Percentiles rank a stretch among this genome's conserved stretches.
These are phyloP conservation scores for Aurelia coerulea DNA, from an alignment of 30 jellyfish, hydroid and myxozoan species.

Conservation along the genomic window DNA sequence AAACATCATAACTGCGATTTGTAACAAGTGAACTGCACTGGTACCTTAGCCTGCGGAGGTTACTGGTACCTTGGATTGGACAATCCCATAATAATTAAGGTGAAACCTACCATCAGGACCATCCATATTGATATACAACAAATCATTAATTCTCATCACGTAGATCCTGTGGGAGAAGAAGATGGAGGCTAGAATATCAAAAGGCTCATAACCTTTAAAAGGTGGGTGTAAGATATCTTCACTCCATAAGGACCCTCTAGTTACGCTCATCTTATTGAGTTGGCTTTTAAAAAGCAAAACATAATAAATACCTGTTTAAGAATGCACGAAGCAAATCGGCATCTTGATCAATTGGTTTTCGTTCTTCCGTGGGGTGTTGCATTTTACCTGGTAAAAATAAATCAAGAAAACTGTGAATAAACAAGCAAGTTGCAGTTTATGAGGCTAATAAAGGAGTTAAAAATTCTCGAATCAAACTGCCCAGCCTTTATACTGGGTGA, in stretches of 20 bases:
- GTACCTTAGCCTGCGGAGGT: no score
- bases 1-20: no score
- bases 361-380: conserved; percentile 32
- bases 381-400: conserved; percentile 17
- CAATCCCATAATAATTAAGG: neutral
- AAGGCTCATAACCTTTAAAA: no score
- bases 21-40: no score
- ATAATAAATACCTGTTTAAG: conserved; percentile 36
- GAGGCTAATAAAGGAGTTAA: no score
- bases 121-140: conserved; percentile 37
- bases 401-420: neutral
- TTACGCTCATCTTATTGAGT: no score
- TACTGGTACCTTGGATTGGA: no score
- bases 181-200: no score
- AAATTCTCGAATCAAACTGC: no score
- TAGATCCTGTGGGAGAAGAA: conserved; percentile 18
- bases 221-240: no score
- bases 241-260: no score
- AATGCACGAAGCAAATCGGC: conserved; percentile 40
- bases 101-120: conserved; percentile 62
- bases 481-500: no score
- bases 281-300: neutral
- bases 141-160: conserved; percentile 54
- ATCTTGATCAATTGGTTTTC: conserved; percentile 20
- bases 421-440: neutral